Base-by-base conservation (phyloP, 2,888 invertebrate species). In the Calliopum simillimum region DNA sequence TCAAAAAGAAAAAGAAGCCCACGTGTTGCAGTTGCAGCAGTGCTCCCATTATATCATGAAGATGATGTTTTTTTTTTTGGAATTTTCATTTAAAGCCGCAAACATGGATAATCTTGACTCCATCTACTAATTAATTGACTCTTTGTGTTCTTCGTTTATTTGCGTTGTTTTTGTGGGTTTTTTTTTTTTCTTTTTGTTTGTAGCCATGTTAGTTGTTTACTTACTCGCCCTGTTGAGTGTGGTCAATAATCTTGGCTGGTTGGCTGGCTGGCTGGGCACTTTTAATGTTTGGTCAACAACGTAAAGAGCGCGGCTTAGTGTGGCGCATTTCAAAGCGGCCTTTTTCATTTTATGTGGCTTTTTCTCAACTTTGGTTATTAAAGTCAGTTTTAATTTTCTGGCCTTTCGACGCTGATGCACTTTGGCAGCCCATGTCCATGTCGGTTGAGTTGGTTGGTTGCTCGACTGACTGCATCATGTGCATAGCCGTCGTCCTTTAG, bases 41-140 rank as follows among this genome's bases (percentile, higher is more conserved):
- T 41, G 8, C 33, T 33, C 33, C 33, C 33, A 33, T 33, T 33
- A 33, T 33, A 33, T 33, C 33, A 33, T 6, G 33, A 33, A 33
- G 5, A 33, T 1, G 33, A 19, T 55, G 3, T 16, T 46, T 67
- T 72, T 65, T 61, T 56, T 58, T 53, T 62, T 70, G 66, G 56
- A 62, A 25, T 62, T 62, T 14, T 62, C 13, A 58, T 58, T 58
- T 58, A 14, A 46, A 71, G 56, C 70, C 58, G 44, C 61, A 56
- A 79, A 81, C 81, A 25, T 55, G n/a, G 79, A 82, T 83, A 85
- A 85, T 85, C 85, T 81, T 78, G 79, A 78, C 79, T 82, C 78
- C 80, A 85, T 85, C 85, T 85, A 81, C 85, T 85, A 85, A 85
- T 85, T 85, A 85, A 85, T 85, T 85, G 85, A 85, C 84, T 85